Evolutionary conservation across 1,140 invertebrate genomes (phyloP).

Genomic region (Hyposmocoma kahamanoa): DNA sequence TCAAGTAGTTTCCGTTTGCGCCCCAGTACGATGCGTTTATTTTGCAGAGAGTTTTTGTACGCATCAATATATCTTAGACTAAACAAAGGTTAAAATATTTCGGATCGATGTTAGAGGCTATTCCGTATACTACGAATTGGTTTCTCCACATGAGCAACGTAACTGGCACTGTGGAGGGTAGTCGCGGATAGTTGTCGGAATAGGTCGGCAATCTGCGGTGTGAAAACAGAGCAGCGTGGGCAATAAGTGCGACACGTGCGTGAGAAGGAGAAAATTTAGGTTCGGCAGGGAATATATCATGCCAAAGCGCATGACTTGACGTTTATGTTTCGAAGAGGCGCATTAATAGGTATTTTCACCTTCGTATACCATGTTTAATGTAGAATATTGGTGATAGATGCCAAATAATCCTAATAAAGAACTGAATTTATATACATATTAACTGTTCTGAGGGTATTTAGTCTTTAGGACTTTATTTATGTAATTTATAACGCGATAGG

Average conservation of each 20-base stretch:
- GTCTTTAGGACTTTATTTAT: conserved; percentile 62
- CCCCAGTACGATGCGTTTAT: background rate
- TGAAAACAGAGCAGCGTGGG: conserved; percentile 3
- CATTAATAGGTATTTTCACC: conserved; percentile 63
- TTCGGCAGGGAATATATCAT: conserved; percentile 62
- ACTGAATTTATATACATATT: conserved; percentile 75
- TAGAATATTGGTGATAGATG: conserved; percentile 69
- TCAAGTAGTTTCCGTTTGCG: no score
- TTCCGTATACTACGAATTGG: conserved; percentile 3
- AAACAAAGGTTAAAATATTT: background rate
- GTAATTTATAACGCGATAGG: conserved; percentile 46
- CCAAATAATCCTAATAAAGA: conserved; percentile 74
- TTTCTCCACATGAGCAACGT: background rate
- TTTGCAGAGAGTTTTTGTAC: background rate
- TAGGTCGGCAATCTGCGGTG: conserved; percentile 6
- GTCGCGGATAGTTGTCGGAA: conserved; percentile 11
- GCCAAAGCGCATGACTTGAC: conserved; percentile 30
- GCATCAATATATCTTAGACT: no score
- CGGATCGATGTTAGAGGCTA: conserved; percentile 18
- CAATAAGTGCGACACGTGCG: conserved; percentile 27
- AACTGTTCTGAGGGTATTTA: conserved; percentile 73
- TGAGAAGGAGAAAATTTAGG: conserved; percentile 62
- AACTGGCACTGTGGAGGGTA: conserved; percentile 23
- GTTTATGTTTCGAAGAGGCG: conserved; percentile 55
- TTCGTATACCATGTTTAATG: conserved; percentile 63